Evolutionary conservation across 2,888 invertebrate species (phyloP).

Genomic region (Monoplex corrugatus): DNA sequence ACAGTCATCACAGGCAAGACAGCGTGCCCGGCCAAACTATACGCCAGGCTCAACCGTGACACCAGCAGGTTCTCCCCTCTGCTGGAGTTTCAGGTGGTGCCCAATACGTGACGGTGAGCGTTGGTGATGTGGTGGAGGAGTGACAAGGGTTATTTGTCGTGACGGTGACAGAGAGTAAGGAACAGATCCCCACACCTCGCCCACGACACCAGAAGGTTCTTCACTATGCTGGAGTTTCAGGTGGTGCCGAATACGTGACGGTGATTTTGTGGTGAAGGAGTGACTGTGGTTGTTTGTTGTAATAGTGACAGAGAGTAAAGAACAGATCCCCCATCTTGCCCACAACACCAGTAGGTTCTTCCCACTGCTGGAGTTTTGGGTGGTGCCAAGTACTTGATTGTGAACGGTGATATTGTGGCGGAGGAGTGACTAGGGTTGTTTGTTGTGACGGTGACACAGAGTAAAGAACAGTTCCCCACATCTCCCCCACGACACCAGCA

Average conservation of each 20-base stretch:
- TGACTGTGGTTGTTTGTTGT: background rate
- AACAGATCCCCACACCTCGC: background rate
- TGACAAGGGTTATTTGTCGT: no score
- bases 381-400: slow-evolving; percentile 53
- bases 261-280: background rate
- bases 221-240: slow-evolving; percentile 57
- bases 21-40: slow-evolving; percentile 70
- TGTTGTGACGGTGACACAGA: background rate
- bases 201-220: slow-evolving; percentile 69
- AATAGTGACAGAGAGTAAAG: background rate
- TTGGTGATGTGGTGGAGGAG: background rate
- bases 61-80: slow-evolving; percentile 74
- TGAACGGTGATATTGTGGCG: background rate
- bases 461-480: background rate
- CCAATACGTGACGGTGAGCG: slow-evolving; percentile 28
- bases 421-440: background rate
- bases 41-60: slow-evolving; percentile 72
- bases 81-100: slow-evolving; percentile 69
- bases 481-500: slow-evolving; percentile 68
- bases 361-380: slow-evolving; percentile 74
- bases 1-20: slow-evolving; percentile 68
- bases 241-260: slow-evolving; percentile 20
- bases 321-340: no score
- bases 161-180: background rate
- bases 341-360: slow-evolving; percentile 73